A percentile compares a stretch with the other conserved stretches of the same genome.
Evolutionary conservation across 2,888 invertebrate genomes (phyloP).

Genomic region (Cephus sareptanus): DNA sequence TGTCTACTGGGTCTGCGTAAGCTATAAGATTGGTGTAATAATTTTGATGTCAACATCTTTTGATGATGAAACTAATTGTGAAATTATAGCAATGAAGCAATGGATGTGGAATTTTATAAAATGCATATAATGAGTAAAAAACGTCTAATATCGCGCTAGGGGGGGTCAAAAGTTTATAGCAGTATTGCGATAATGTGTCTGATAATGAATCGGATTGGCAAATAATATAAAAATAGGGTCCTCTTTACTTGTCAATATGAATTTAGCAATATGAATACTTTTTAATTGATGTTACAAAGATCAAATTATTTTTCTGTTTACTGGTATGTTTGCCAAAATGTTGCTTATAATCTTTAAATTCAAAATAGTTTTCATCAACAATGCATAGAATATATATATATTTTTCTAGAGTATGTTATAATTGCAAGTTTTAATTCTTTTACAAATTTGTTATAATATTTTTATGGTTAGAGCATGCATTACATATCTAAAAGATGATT

Average conservation of each 20-base stretch:
- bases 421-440: not conserved
- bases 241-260: conserved; percentile 16
- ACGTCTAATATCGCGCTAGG: conserved; percentile 23
- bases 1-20: not conserved
- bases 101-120: conserved; percentile 4
- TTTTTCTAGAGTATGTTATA: not conserved
- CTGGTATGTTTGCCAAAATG: not conserved
- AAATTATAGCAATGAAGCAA: conserved; percentile 41
- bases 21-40: not conserved
- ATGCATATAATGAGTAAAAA: conserved; percentile 15
- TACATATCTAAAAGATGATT: not conserved
- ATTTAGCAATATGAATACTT: not conserved
- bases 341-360: not conserved
- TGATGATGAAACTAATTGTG: conserved; percentile 50
- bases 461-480: no score
- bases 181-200: conserved; percentile 5
- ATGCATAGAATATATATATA: not conserved
- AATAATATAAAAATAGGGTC: conserved; percentile 47
- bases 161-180: conserved; percentile 57
- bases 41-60: conserved; percentile 21
- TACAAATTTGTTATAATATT: no score
- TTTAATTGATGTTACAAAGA: not conserved
- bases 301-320: not conserved
- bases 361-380: not conserved
- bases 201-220: conserved; percentile 39